Base-by-base conservation (phyloP, 2,888 invertebrate species). In the Sicus ferrugineus region DNA sequence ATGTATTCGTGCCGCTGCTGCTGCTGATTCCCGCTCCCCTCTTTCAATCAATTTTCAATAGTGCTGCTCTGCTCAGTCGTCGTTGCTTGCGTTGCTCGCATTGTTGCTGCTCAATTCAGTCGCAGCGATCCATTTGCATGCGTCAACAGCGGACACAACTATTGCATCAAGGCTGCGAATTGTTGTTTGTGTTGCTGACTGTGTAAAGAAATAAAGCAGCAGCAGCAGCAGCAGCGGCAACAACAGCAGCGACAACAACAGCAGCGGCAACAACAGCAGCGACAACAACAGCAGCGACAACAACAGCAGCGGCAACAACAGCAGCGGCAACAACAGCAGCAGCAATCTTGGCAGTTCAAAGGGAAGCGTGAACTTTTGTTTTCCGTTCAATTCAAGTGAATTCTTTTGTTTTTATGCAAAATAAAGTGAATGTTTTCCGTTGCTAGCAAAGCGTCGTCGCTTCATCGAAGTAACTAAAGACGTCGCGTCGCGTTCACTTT, bases 151-250 rank as follows among this genome's bases (percentile, higher is more conserved):
- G 52, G 16, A n/a, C n/a, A n/a, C 38, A 54, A 28, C 26, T 21
- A 42, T 66, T 54, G 54, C 56, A 66, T 66, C 66, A 66, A 66
- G 66, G 66, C 56, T 66, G 54, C 34, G 31, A 19, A n/a, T 26
- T 62, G 16, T 46, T 28, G 16, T 61, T 30, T 46, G n/a, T 46
- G 9, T 52, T 23, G 23, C 50, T 52, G 2, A 1, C 0, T 34
- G n/a, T 52, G 50, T n/a, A 52, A 52, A 21, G 23, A n/a, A 52
- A 23, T 52, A 52, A 19, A 11, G 23, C 48, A 48, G 11, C 23
- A 61, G 19, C 42, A 62, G 5, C 19, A 19, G 28, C 50, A 63
- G 50, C 63, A 50, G n/a, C 30, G 50, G 19, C 50, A 50, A 50
- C 31, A 63, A 30, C 16, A 62, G 16, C 16, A 62, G 46, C 26